Evolutionary conservation across 2,888 invertebrate genomes (phyloP).

Genomic region (Teinopalpus imperialis): DNA sequence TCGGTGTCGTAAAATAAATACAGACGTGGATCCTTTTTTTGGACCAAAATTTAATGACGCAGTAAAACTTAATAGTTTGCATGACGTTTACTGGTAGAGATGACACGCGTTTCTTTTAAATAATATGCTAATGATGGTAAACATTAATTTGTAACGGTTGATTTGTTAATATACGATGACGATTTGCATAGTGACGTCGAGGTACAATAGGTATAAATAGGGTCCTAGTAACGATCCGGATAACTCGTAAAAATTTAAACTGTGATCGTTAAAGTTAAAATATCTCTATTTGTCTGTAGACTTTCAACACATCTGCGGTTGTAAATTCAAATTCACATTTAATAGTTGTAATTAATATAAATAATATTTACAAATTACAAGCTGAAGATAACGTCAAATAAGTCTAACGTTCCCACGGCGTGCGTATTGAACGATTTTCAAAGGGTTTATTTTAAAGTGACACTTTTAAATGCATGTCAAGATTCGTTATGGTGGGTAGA

Average conservation of each 20-base stretch:
- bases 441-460: constrained; percentile 69
- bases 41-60: constrained; percentile 56
- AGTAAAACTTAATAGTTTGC: constrained; percentile 49
- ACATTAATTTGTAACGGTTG: constrained; percentile 81
- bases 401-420: constrained; percentile 52
- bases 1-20: constrained; percentile 66
- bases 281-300: constrained; percentile 46
- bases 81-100: constrained; percentile 43
- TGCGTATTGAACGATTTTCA: constrained; percentile 38
- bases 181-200: constrained; percentile 70
- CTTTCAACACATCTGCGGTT: constrained; percentile 57
- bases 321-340: constrained; percentile 37
- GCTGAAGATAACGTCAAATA: constrained; percentile 30
- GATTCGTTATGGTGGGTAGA: constrained; percentile 63
- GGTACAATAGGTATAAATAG: constrained; percentile 39
- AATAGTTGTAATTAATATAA: constrained; percentile 32
- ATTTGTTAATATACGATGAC: constrained; percentile 68
- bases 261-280: constrained; percentile 47
- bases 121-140: constrained; percentile 73
- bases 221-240: constrained; percentile 51
- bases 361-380: constrained; percentile 25
- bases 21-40: constrained; percentile 37
- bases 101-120: constrained; percentile 72
- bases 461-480: constrained; percentile 71
- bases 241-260: constrained; percentile 67